Conservation (phyloP, 1,140 invertebrate genomes). For the Tachypleus tridentatus region DNA sequence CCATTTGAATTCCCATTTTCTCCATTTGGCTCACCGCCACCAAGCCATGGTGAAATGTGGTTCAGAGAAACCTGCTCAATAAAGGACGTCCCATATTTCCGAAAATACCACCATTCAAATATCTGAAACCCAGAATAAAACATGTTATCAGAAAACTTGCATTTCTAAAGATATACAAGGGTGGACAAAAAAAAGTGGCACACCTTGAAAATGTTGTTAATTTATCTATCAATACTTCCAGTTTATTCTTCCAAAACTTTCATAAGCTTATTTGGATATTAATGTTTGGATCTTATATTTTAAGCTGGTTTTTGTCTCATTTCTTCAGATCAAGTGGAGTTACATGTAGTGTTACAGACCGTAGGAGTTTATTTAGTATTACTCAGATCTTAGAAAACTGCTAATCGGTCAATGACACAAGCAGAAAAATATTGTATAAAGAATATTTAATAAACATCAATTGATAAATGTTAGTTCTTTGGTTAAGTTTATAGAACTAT, state of each 20-base stretch:
- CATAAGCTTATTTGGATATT: too few relatives aligned
- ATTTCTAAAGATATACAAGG: neutral
- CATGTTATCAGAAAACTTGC: neutral
- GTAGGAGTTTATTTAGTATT: too few relatives aligned
- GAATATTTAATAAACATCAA: too few relatives aligned
- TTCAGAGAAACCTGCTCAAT: slow-evolving; percentile 93
- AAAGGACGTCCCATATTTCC: slow-evolving; percentile 95
- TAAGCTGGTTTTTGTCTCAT: too few relatives aligned
- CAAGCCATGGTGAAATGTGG: slow-evolving; percentile 86
- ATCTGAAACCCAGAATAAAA: slow-evolving; percentile 45
- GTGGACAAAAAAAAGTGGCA: neutral
- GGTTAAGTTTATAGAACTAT: too few relatives aligned
- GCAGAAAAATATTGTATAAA: too few relatives aligned
- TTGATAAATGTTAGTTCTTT: too few relatives aligned
- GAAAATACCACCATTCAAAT: slow-evolving; percentile 99
- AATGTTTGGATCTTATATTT: too few relatives aligned
- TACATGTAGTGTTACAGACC: too few relatives aligned
- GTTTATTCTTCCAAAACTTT: neutral
- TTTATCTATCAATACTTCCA: neutral
- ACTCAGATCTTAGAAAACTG: too few relatives aligned
- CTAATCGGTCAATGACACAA: too few relatives aligned
- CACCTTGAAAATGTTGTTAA: neutral
- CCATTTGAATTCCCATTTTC: slow-evolving; percentile 30
- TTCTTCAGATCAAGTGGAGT: too few relatives aligned
- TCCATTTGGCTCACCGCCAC: slow-evolving; percentile 50